Conservation (phyloP, 1,140 invertebrate genomes). For the Drosophila ananassae region DNA sequence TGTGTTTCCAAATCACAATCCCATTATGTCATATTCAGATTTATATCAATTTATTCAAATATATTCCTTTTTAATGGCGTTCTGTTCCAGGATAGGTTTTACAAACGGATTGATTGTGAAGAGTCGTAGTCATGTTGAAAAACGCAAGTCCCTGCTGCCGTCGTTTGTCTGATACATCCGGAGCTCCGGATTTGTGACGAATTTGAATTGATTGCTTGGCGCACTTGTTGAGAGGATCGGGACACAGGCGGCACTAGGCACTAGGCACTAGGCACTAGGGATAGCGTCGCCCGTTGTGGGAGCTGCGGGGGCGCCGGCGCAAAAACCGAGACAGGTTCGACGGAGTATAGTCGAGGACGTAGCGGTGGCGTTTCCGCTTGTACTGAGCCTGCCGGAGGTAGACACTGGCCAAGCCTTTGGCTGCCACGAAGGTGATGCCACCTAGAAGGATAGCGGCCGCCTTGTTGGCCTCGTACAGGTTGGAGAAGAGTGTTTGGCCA, state of each 20-base stretch:
- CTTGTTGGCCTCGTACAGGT: conserved; percentile 19
- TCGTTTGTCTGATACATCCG: no score
- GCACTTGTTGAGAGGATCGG: neutral
- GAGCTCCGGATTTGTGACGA: neutral
- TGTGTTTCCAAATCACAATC: no score
- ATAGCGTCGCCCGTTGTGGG: neutral
- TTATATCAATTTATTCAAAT: neutral
- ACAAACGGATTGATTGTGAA: neutral
- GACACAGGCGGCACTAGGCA: neutral
- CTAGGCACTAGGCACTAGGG: neutral
- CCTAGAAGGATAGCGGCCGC: conserved; percentile 38
- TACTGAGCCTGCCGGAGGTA: conserved; percentile 51
- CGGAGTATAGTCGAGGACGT: conserved; percentile 43
- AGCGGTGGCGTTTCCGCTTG: conserved; percentile 35
- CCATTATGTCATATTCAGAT: neutral
- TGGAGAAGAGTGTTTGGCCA: conserved; percentile 30
- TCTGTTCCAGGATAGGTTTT: no score
- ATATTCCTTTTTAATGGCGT: neutral
- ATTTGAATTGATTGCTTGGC: neutral
- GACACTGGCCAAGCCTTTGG: conserved; percentile 49
- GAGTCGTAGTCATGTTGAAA: neutral
- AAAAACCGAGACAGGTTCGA: neutral
- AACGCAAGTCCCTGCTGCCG: no score
- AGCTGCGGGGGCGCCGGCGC: neutral
- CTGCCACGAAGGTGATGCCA: conserved; percentile 52